Percentiles rank a stretch among this genome's conserved stretches.
Conservation (phyloP, 1,140 invertebrate species). For the Aphelinus certus region DNA sequence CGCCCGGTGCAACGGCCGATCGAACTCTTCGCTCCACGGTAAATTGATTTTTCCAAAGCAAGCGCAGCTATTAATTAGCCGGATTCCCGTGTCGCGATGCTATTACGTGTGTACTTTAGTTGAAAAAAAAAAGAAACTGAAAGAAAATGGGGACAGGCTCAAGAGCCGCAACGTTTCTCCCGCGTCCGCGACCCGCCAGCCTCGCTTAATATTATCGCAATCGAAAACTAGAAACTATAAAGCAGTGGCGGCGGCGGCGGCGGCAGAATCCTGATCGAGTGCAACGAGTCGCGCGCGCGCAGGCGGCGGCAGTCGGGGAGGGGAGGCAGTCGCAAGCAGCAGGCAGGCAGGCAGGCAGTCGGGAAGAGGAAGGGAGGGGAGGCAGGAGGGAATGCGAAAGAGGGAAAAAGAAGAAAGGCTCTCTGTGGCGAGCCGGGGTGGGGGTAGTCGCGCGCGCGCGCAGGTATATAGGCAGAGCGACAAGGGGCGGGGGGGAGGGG, state of each 20-base stretch:
- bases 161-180: background rate
- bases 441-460: constrained; percentile 35
- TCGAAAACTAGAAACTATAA: constrained; percentile 40
- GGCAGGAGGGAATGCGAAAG: constrained; percentile 26
- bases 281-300: constrained; percentile 13
- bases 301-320: background rate
- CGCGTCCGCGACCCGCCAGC: background rate
- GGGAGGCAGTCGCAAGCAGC: constrained; percentile 13
- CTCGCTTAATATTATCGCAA: constrained; percentile 19
- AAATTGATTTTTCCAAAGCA: too few species aligned
- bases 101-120: too few species aligned
- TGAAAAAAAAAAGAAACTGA: background rate
- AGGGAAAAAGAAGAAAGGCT: constrained; percentile 27
- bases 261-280: constrained; percentile 26
- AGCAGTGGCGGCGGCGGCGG: background rate
- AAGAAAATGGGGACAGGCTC: constrained; percentile 33
- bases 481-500: constrained; percentile 35
- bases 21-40: too few species aligned
- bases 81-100: too few species aligned
- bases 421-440: too few species aligned
- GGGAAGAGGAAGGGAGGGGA: constrained; percentile 24
- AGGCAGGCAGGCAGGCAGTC: background rate
- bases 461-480: constrained; percentile 37
- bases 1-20: too few species aligned
- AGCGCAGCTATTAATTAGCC: too few species aligned